A percentile compares a stretch with the other conserved stretches of the same genome.
Conservation (phyloP, 2,113 vertebrate genomes). For the Calidris pugnax region DNA sequence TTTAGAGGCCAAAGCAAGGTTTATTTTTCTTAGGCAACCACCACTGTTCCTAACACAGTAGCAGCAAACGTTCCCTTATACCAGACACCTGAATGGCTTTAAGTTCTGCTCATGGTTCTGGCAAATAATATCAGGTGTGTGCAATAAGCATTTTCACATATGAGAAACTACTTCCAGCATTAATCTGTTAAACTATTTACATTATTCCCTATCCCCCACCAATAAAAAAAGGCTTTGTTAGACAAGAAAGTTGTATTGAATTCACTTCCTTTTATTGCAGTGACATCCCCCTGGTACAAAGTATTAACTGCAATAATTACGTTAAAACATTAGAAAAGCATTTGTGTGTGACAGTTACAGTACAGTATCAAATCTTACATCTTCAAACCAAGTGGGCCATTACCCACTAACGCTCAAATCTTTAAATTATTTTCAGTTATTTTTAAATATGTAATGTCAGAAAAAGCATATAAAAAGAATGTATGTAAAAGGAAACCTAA, state of each 20-base stretch:
- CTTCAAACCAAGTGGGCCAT: conserved; percentile 77
- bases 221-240: not conserved
- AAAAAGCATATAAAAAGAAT: conserved; percentile 87
- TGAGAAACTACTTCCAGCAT: not conserved
- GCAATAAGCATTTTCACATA: not conserved
- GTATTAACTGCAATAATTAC: conserved; percentile 90
- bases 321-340: conserved; percentile 96
- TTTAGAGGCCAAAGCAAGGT: not conserved
- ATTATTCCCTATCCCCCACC: not conserved
- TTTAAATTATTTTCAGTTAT: conserved; percentile 80
- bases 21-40: fast-evolving
- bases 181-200: not conserved
- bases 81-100: not conserved
- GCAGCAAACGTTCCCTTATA: not conserved
- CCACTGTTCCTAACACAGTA: not conserved
- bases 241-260: conserved; percentile 63
- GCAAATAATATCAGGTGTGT: not conserved
- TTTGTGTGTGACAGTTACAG: conserved; percentile 88
- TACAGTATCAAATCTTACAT: conserved; percentile 90
- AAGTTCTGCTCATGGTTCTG: not conserved
- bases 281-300: conserved; percentile 85
- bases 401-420: conserved; percentile 67
- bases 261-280: conserved; percentile 82
- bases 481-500: conserved; percentile 77
- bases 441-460: conserved; percentile 77